phyloP scores from a whole-genome alignment of 2,113 vertebrate genomes.

The Xiphophorus couchianus region DNA sequence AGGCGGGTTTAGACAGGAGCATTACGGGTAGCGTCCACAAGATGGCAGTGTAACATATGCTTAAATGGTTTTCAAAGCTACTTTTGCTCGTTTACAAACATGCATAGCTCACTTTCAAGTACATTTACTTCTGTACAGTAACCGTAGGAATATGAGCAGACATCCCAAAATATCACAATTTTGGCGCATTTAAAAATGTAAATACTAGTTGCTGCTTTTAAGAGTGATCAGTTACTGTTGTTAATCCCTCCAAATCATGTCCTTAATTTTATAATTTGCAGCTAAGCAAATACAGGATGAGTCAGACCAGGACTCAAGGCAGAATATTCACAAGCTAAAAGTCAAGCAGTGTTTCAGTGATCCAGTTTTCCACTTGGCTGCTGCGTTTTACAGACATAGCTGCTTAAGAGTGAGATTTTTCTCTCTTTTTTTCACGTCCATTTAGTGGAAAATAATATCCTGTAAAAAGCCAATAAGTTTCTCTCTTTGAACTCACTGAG shows the following conservation, averaged over 20 bases:
- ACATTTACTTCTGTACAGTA: neutral
- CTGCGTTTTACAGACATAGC: constrained; percentile 54
- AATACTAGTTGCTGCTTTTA: too few species aligned
- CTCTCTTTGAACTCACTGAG: constrained; percentile 67
- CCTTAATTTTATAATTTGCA: constrained; percentile 22
- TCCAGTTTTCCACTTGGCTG: constrained; percentile 56
- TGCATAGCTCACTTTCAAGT: neutral
- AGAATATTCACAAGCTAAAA: constrained; percentile 42
- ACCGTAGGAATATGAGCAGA: neutral
- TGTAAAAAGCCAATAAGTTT: constrained; percentile 66
- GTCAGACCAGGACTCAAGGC: constrained; percentile 26
- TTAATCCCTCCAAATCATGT: constrained; percentile 37
- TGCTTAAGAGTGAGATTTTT: constrained; percentile 54
- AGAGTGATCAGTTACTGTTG: neutral
- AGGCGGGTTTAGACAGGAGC: neutral
- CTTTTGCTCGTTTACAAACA: neutral
- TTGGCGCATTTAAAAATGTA: too few species aligned
- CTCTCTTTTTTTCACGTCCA: constrained; percentile 19
- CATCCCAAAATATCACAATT: constrained; percentile 8
- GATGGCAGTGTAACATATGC: constrained; percentile 64
- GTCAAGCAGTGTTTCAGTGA: constrained; percentile 39
- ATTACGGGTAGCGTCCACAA: constrained; percentile 53
- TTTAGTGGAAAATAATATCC: constrained; percentile 74
- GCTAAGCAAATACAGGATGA: constrained; percentile 21
- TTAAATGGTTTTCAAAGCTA: constrained; percentile 10